These are phyloP conservation scores for Scylla paramamosain DNA, from an alignment of 1,140 invertebrate species.

Conservation along the genomic window DNA sequence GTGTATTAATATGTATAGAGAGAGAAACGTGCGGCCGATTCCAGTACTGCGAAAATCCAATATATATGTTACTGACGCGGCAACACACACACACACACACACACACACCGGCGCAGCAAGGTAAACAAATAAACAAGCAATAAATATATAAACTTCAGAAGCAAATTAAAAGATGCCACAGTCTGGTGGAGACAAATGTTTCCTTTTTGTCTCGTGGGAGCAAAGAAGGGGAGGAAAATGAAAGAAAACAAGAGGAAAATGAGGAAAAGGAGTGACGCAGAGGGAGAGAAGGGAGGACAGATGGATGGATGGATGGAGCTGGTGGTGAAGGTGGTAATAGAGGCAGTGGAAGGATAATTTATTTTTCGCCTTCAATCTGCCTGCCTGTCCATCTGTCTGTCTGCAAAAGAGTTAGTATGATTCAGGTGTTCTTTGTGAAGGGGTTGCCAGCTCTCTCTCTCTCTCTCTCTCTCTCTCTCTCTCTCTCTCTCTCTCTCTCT, in stretches of 20 bases:
- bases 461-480: too few species aligned
- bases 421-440: too few species aligned
- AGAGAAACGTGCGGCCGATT: not conserved
- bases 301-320: too few species aligned
- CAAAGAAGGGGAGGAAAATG: not conserved
- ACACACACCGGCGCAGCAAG: not conserved
- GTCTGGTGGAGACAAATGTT: not conserved
- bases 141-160: not conserved
- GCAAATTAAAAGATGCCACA: not conserved
- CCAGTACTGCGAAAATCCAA: not conserved
- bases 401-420: too few species aligned
- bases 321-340: too few species aligned
- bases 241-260: too few species aligned
- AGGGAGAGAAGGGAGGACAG: not conserved
- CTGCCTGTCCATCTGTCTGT: not conserved
- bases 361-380: not conserved
- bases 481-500: too few species aligned
- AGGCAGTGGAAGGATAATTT: too few species aligned
- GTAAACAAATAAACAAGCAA: not conserved
- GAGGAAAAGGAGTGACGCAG: not conserved
- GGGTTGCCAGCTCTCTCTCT: too few species aligned
- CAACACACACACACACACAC: slow-evolving; percentile 18
- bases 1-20: too few species aligned
- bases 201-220: not conserved
- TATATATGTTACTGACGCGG: not conserved